phyloP scores from a whole-genome alignment of 2,113 vertebrate genomes.

The Misgurnus mizolepis region DNA sequence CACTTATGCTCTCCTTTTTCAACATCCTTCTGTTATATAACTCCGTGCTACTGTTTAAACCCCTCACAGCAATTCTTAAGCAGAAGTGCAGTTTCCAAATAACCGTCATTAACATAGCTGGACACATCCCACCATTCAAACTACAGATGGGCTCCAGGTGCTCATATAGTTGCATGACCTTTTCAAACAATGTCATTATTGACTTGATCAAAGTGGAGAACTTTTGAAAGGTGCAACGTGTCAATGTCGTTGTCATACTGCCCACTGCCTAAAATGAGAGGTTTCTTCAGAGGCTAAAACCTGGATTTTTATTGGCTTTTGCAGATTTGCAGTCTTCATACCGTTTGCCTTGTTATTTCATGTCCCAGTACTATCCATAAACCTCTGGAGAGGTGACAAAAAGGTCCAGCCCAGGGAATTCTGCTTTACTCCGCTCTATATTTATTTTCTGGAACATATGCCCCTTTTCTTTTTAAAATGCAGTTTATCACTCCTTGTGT shows the following conservation, averaged over 20 bases:
- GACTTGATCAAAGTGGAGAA: slow-evolving; percentile 23
- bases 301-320: slow-evolving; percentile 45
- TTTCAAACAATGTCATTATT: slow-evolving; percentile 55
- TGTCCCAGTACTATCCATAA: slow-evolving; percentile 7
- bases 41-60: slow-evolving; percentile 49
- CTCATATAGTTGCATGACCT: slow-evolving; percentile 16
- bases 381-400: slow-evolving; percentile 14
- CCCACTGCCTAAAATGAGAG: not conserved
- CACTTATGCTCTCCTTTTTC: slow-evolving; percentile 22
- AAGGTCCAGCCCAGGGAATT: slow-evolving; percentile 7
- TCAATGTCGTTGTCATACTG: not conserved
- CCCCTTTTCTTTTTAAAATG: slow-evolving; percentile 1
- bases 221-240: slow-evolving; percentile 17
- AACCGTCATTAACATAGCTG: slow-evolving; percentile 64
- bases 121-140: slow-evolving; percentile 52
- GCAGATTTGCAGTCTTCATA: slow-evolving; percentile 38
- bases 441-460: slow-evolving; percentile 22
- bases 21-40: slow-evolving; percentile 46
- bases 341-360: slow-evolving; percentile 40
- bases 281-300: slow-evolving; percentile 53
- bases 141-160: slow-evolving; percentile 61
- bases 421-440: not conserved
- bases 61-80: slow-evolving; percentile 52
- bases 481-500: slow-evolving; percentile 27
- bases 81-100: slow-evolving; percentile 56